A percentile compares a stretch with the other conserved stretches of the same genome.
phyloP scores from a whole-genome alignment of 2,888 invertebrate species.

The Coleophora deauratella region DNA sequence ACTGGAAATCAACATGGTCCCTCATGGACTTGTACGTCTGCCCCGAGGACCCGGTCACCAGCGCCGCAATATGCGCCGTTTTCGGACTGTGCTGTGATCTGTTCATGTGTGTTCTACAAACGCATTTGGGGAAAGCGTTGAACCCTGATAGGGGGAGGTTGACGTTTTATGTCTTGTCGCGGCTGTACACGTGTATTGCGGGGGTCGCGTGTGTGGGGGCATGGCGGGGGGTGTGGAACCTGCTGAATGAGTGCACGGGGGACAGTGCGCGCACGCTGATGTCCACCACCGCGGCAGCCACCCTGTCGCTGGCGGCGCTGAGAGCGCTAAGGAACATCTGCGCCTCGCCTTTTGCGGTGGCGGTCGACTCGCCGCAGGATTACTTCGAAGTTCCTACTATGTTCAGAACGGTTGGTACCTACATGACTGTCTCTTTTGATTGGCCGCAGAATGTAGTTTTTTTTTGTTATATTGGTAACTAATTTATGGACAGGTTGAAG shows the following conservation, averaged over 20 bases:
- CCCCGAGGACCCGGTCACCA: constrained; percentile 73
- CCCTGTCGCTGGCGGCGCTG: constrained; percentile 79
- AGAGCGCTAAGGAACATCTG: constrained; percentile 84
- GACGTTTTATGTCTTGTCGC: constrained; percentile 79
- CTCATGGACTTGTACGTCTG: constrained; percentile 83
- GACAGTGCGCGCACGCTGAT: constrained; percentile 73
- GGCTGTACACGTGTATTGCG: constrained; percentile 83
- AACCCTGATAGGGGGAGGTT: constrained; percentile 81
- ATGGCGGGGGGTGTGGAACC: constrained; percentile 90
- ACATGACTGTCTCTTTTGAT: too few relatives aligned
- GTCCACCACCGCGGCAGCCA: constrained; percentile 77
- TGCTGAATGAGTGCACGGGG: constrained; percentile 82
- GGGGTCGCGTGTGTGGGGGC: constrained; percentile 89
- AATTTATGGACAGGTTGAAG: too few relatives aligned
- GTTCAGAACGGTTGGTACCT: constrained; percentile 85
- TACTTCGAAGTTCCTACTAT: constrained; percentile 91
- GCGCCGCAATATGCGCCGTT: constrained; percentile 78
- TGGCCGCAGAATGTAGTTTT: too few relatives aligned
- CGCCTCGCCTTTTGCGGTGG: constrained; percentile 86
- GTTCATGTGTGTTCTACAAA: constrained; percentile 79
- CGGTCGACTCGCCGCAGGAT: constrained; percentile 81
- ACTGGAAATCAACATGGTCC: constrained; percentile 91
- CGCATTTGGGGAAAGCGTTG: constrained; percentile 64
- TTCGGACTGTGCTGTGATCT: constrained; percentile 83
- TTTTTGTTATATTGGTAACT: too few relatives aligned